Conservation (phyloP, 2,888 invertebrate genomes). For the Trileptium ribeirensis region DNA sequence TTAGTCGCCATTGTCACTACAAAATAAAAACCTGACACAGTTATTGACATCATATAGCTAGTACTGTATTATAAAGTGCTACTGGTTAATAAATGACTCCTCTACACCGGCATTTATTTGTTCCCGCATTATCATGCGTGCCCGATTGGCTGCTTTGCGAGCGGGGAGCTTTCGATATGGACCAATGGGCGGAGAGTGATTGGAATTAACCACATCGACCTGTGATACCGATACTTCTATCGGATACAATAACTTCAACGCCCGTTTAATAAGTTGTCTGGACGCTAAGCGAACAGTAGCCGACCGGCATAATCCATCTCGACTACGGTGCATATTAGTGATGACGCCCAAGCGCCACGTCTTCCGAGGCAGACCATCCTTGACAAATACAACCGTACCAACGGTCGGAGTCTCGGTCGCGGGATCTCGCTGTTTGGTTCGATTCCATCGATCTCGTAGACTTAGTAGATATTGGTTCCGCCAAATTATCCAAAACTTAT, state of each 20-base stretch:
- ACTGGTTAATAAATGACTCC: neutral
- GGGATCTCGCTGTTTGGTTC: neutral
- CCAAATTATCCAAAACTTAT: constrained; percentile 1
- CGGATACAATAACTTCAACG: neutral
- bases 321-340: neutral
- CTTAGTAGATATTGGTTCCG: neutral
- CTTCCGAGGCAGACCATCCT: neutral
- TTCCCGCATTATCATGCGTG: neutral
- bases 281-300: neutral
- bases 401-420: neutral
- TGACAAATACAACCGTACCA: neutral
- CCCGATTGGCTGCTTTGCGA: neutral
- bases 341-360: neutral
- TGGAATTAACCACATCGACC: neutral
- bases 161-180: neutral
- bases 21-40: neutral
- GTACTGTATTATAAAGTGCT: neutral
- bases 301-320: constrained; percentile 7
- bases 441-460: neutral
- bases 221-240: neutral
- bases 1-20: neutral
- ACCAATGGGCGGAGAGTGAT: neutral
- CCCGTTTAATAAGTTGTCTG: neutral
- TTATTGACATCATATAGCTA: neutral
- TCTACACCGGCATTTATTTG: neutral